A percentile compares a stretch with the other conserved stretches of the same genome.
Conservation (phyloP, 2,113 vertebrate genomes). For the Danionella cerebrum region DNA sequence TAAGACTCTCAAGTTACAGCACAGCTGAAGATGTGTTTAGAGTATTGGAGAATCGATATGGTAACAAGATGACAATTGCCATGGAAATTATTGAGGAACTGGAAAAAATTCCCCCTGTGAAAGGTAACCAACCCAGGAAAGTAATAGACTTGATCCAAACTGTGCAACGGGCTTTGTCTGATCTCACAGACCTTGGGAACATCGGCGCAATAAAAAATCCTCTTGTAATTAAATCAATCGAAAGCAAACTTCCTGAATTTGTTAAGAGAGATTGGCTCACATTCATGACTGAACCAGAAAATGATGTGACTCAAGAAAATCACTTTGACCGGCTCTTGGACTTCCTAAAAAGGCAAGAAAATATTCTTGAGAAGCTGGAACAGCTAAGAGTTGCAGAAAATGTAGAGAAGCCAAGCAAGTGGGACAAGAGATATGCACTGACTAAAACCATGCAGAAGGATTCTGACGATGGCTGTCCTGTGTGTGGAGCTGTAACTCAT, state of each 20-base stretch:
- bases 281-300: not conserved
- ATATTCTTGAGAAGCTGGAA: not conserved
- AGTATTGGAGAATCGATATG: conserved; percentile 3
- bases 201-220: conserved; percentile 11
- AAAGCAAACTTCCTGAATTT: conserved; percentile 18
- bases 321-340: not conserved
- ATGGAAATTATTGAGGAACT: conserved; percentile 33
- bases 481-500: not conserved
- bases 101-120: conserved; percentile 5
- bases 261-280: not conserved
- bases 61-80: conserved; percentile 12
- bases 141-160: conserved; percentile 19
- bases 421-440: not conserved
- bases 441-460: not conserved
- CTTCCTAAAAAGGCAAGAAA: not conserved
- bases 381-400: not conserved
- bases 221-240: conserved; percentile 13
- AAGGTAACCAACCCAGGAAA: conserved; percentile 11
- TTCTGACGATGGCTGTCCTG: not conserved
- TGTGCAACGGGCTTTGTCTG: conserved; percentile 4
- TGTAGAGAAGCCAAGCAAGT: not conserved
- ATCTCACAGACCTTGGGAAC: conserved; percentile 15
- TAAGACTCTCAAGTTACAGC: not conserved
- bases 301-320: not conserved
- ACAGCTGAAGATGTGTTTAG: conserved; percentile 12